These are phyloP conservation scores for Heliocidaris tuberculata DNA, from an alignment of 35 echinoderm and acorn worm genomes.

Conservation along the genomic window DNA sequence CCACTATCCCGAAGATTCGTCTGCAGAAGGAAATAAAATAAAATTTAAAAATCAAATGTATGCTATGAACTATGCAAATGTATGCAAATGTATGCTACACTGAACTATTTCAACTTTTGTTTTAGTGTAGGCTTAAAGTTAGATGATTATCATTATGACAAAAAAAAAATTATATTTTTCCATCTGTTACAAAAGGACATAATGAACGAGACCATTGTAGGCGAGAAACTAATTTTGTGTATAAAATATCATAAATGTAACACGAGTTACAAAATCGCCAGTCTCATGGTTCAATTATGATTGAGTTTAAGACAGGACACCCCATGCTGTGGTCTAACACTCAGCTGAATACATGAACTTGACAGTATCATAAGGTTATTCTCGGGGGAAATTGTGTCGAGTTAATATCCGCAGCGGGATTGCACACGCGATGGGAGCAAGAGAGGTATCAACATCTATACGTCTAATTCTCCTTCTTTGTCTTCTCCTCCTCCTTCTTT, in stretches of 20 bases:
- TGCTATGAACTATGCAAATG: too few relatives aligned
- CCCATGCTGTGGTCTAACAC: neutral
- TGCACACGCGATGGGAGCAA: neutral
- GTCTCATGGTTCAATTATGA: neutral
- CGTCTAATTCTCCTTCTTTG: neutral
- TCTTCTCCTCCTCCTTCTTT: neutral
- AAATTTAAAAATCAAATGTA: neutral
- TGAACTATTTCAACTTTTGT: neutral
- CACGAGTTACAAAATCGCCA: neutral
- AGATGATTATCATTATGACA: too few relatives aligned
- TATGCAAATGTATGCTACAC: neutral
- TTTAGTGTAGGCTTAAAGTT: too few relatives aligned
- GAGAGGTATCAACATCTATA: neutral
- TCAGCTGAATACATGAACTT: neutral
- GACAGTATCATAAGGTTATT: neutral
- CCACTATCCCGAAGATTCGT: constrained; percentile 64
- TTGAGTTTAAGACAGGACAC: neutral
- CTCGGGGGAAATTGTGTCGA: neutral
- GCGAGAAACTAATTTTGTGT: too few relatives aligned
- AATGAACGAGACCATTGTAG: too few relatives aligned
- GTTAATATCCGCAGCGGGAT: neutral
- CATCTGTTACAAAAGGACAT: too few relatives aligned
- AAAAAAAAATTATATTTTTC: too few relatives aligned
- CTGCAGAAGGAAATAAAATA: constrained; percentile 44
- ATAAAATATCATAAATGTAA: too few relatives aligned